Evolutionary conservation across 2,888 invertebrate species (phyloP), one percentile per base, ranked within the genome.

Genomic region (Sarcophaga rosellei): DNA sequence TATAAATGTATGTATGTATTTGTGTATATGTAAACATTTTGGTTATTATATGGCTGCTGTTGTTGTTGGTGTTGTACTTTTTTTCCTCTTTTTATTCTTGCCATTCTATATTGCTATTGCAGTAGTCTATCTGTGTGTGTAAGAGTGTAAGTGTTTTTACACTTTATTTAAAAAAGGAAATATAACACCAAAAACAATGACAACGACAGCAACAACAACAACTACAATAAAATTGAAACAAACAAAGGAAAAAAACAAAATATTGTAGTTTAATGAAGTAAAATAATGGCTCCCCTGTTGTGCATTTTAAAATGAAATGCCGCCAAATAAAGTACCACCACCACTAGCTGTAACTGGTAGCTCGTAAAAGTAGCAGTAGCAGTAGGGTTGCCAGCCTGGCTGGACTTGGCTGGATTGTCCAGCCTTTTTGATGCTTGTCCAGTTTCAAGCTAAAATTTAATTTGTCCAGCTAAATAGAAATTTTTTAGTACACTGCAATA

Each of bases 231-330:
- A 21, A 69, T 21, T 5, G 35, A 35, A 35, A 35, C 35, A 35
- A 35, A 35, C 35, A 35, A 35, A 35, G 4, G 4, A 35, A n/a
- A 82, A 45, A 82, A 25, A 25, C 4, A 57, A 53, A 74, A 17
- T 35, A 79, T 15, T 86, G 68, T 80, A 57, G 76, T 83, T 86
- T 86, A 86, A 86, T 80, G 86, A 86, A 73, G 80, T 69, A 44
- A 80, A 83, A 63, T 86, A 83, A 86, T 86, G 82, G 82, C 79
- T 86, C 86, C 86, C 86, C 86, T 77, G 86, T 73, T 83, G 86
- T 68, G 82, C 57, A 74, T 86, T 81, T 80, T 47, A 80, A 86
- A 75, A 21, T 15, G 65, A 23, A 79, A 85, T 82, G 63, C 68
- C 68, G 68, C 75, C 74, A 76, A 66, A 81, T 79, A 79, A 85